A percentile compares a stretch with the other conserved stretches of the same genome.
Conservation (phyloP, 2,797 vertebrate species). For the Trachops cirrhosus region DNA sequence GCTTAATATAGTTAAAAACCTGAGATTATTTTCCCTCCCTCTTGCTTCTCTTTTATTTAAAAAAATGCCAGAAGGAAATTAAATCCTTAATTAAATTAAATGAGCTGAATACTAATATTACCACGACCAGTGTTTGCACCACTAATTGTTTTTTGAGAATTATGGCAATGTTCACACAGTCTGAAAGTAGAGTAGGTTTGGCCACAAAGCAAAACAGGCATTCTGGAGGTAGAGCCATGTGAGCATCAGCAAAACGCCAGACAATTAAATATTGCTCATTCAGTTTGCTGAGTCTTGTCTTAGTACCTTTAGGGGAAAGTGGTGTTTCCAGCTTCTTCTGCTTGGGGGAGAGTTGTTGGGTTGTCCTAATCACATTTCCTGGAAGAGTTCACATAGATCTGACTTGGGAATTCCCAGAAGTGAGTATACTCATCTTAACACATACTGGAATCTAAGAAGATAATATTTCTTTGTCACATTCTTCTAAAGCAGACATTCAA, state of each 20-base stretch:
- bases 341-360: neutral
- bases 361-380: neutral
- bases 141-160: slow-evolving; percentile 40
- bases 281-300: neutral
- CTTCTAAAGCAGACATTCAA: slow-evolving; percentile 25
- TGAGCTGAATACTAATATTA: slow-evolving; percentile 40
- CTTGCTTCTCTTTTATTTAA: slow-evolving; percentile 52
- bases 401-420: slow-evolving; percentile 31
- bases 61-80: slow-evolving; percentile 48
- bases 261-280: neutral
- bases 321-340: neutral
- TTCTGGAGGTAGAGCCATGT: neutral
- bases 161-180: neutral
- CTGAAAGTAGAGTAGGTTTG: neutral
- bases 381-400: neutral
- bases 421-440: neutral
- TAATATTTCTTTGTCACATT: slow-evolving; percentile 10
- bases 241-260: neutral
- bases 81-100: slow-evolving; percentile 62
- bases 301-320: neutral
- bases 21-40: slow-evolving; percentile 30
- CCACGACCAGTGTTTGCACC: neutral
- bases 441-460: slow-evolving; percentile 14
- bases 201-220: neutral
- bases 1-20: slow-evolving; percentile 38